Evolutionary conservation across 2,113 vertebrate genomes (phyloP), one percentile per base, ranked within the genome.

Genomic region (Meriones unguiculatus): DNA sequence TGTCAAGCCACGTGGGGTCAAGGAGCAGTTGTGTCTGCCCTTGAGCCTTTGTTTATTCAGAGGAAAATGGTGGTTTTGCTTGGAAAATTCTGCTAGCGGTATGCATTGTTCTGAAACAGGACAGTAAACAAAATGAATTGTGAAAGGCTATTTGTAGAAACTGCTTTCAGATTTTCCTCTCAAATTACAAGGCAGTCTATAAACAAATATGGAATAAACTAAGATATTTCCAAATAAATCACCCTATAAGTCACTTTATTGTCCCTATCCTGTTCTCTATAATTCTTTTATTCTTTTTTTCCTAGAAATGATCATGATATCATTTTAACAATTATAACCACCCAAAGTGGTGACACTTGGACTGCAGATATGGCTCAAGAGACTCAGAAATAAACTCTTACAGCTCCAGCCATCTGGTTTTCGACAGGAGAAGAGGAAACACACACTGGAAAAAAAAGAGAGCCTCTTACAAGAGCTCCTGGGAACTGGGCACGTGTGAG

Each of bases 321-420:
- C 28, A 78, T 91, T 95, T 93, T 90, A 90, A 84, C 25, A 94
- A 92, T 70, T 90, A 81, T 30, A 95, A 69, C 30, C 62, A 81
- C 64, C 18, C 30, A 69, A 50, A 91, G 85, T 28, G 78, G 28
- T 69, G 70, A 92, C 77, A 67, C 7, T 77, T 65, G 35, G n/a
- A 5, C 9, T 76, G 69, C 24, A 41, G 69, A 59, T 73, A n/a
- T 7, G 32, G 15, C 24, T 73, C 14, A 25, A 24, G 69, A 75
- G n/a, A 30, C 35, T 38, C 69, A 89, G 87, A 41, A 75, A 75
- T 62, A 76, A 89, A 76, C 25, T 75, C 87, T 18, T 62, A 18
- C 7, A 57, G 32, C 41, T 38, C 7, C 22, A 69, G 35, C 50
- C 69, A 88, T 73, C 86, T 88, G 86, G 41, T 57, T 88, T 69